Percentiles rank a stretch among this genome's conserved stretches.
phyloP scores from a whole-genome alignment of 2,888 invertebrate species.

The Caenorhabditis doughertyi region DNA sequence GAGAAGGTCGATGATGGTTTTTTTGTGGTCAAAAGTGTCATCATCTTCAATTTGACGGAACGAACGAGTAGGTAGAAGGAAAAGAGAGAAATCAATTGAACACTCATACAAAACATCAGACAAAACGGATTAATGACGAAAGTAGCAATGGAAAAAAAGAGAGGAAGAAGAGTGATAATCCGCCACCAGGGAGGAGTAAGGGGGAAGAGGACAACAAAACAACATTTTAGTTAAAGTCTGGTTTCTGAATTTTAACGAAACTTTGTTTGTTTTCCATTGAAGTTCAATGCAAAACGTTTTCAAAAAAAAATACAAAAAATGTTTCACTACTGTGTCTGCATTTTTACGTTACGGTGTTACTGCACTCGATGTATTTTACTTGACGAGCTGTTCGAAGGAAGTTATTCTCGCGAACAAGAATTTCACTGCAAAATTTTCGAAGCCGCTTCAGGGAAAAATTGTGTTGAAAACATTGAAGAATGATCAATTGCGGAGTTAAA shows the following conservation, averaged over 20 bases:
- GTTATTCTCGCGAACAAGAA: too few species aligned
- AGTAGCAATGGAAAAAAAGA: slow-evolving; percentile 5
- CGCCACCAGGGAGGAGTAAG: background rate
- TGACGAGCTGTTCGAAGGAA: too few species aligned
- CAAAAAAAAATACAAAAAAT: too few species aligned
- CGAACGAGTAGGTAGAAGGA: background rate
- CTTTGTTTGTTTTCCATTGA: background rate
- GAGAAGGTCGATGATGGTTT: slow-evolving; percentile 36
- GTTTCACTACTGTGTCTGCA: background rate
- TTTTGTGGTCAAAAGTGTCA: slow-evolving; percentile 39
- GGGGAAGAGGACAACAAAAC: slow-evolving; percentile 15
- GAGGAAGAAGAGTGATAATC: slow-evolving; percentile 25
- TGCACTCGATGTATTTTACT: background rate
- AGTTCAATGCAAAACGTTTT: too few species aligned
- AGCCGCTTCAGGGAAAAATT: too few species aligned
- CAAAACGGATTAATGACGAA: slow-evolving; percentile 54
- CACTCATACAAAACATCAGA: slow-evolving; percentile 17
- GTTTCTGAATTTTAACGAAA: background rate
- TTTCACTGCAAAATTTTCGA: too few species aligned
- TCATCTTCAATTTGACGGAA: slow-evolving; percentile 44
- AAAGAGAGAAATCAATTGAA: slow-evolving; percentile 26
- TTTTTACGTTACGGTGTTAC: background rate
- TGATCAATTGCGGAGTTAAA: too few species aligned
- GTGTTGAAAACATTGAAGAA: too few species aligned
- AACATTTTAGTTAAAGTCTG: slow-evolving; percentile 4